Conservation (phyloP, 2,888 invertebrate species). For the Venustoraphidia nigricollis region DNA sequence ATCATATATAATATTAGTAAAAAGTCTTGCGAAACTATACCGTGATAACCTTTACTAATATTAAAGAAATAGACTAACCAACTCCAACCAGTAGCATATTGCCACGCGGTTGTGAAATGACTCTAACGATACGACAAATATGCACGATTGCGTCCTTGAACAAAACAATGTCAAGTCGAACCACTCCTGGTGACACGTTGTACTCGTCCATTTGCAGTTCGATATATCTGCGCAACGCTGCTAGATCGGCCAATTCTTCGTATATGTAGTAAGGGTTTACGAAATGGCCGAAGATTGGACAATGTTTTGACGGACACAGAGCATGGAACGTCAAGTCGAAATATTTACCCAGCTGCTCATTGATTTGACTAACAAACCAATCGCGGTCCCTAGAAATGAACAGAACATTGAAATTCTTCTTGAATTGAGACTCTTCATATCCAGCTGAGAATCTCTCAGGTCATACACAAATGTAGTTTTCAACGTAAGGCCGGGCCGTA, state of each 20-base stretch:
- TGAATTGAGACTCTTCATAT: not conserved
- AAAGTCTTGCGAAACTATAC: too few relatives aligned
- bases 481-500: not conserved
- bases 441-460: not conserved
- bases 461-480: not conserved
- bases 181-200: conserved; percentile 62
- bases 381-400: conserved; percentile 46
- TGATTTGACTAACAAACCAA: conserved; percentile 56
- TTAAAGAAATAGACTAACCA: conserved; percentile 26
- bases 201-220: conserved; percentile 52
- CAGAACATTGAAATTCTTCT: not conserved
- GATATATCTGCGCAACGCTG: conserved; percentile 36
- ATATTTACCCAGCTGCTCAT: conserved; percentile 58
- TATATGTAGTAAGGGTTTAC: conserved; percentile 62
- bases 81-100: conserved; percentile 75
- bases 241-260: conserved; percentile 58
- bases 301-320: conserved; percentile 53
- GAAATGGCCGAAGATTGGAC: conserved; percentile 66
- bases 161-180: conserved; percentile 67
- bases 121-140: conserved; percentile 64
- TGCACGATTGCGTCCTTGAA: conserved; percentile 81
- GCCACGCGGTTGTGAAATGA: conserved; percentile 70
- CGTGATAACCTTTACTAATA: too few relatives aligned
- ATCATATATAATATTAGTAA: too few relatives aligned
- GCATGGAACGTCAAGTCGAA: conserved; percentile 69